phyloP scores from a whole-genome alignment of 2,797 vertebrate species.

The Epinephelus awoara region DNA sequence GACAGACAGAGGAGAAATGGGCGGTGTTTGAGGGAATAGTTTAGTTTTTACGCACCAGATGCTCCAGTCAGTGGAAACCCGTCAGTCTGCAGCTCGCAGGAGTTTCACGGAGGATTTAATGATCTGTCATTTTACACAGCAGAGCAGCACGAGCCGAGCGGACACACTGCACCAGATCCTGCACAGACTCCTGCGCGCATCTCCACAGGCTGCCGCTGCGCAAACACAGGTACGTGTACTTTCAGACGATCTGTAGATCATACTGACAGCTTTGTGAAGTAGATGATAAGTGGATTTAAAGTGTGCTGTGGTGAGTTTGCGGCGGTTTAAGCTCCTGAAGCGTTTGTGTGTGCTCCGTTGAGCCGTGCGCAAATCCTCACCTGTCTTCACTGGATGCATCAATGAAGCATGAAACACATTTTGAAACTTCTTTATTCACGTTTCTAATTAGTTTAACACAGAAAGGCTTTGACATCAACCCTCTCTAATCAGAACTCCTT shows the following conservation, averaged over 20 bases:
- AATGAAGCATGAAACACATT: neutral
- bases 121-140: conserved; percentile 22
- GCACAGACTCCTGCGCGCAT: conserved; percentile 8
- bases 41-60: conserved; percentile 61
- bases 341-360: neutral
- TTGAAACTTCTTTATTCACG: fast-evolving
- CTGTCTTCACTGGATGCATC: conserved; percentile 21
- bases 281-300: neutral
- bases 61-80: conserved; percentile 62
- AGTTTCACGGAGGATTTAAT: conserved; percentile 49
- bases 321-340: neutral
- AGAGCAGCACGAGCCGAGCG: neutral
- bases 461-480: no score
- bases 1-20: neutral
- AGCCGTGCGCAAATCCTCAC: neutral
- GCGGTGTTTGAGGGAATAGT: conserved; percentile 37
- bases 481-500: no score
- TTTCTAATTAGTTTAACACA: neutral
- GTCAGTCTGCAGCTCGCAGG: conserved; percentile 32
- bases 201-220: conserved; percentile 23
- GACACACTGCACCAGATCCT: neutral
- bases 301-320: neutral
- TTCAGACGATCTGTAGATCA: fast-evolving
- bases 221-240: conserved; percentile 31
- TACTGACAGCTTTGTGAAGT: neutral